Evolutionary conservation across 2,113 vertebrate genomes (phyloP), one percentile per base, ranked within the genome.

Genomic region (Peromyscus leucopus): DNA sequence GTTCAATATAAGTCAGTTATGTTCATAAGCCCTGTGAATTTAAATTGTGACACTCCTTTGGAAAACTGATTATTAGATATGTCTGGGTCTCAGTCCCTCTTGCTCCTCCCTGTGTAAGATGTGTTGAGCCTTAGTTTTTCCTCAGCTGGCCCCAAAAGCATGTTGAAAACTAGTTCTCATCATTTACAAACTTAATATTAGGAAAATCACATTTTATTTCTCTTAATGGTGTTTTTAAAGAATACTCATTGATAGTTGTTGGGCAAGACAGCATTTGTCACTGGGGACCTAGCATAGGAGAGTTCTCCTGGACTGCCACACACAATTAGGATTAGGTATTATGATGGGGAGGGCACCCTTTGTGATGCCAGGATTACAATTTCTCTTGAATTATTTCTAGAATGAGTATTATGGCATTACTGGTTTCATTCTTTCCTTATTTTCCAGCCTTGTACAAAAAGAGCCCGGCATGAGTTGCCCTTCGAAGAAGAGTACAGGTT

Each of bases 391-490:
- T 71, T 71, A 17, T 75, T 55, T 78, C 59, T 11, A 59, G 42
- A 36, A 28, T 46, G 57, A 86, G n/a, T 24, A 33, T n/a, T 13
- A 21, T 0, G 15, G 5, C 24, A 71, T 63, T 16, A 55, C 55
- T 19, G 48, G 67, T 11, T 24, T 24, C 39, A 13, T 4, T 1
- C 31, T 63, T 63, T 80, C 75, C 96, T 48, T 57, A 92, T 95
- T 94, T 75, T 80, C 63, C 98, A 99, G 99, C 99, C 99, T 0
- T 98, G 96, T 86, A 98, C 98, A 17, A 99, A 99, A 96, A 98
- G 98, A 98, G 98, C 98, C 1, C 99, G 99, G 22, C 98, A 98
- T 1, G 98, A 98, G 61, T 92, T 92, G 0, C 96, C 97, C 9
- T 48, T 84, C 6, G 99, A 99, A 92, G 99, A 99, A 51, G 99